Conservation (phyloP, 2,888 invertebrate genomes). For the Chromoteleia sp. region DNA sequence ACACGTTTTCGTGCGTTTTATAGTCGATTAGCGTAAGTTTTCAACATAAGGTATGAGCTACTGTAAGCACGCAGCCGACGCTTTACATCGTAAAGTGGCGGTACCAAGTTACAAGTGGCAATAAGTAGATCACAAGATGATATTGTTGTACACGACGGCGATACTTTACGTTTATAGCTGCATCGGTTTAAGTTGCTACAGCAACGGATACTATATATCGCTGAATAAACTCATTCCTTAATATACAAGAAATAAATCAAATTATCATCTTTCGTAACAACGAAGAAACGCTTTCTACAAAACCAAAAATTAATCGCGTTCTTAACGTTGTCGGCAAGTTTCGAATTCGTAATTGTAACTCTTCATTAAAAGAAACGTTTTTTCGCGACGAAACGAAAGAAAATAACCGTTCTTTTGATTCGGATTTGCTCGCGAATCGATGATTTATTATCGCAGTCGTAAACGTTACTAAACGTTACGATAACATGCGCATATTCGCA, state of each 20-base stretch:
- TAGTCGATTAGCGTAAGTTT: slow-evolving; percentile 47
- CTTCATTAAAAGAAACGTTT: no score
- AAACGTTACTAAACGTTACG: slow-evolving; percentile 16
- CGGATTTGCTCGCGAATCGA: neutral
- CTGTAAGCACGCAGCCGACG: slow-evolving; percentile 39
- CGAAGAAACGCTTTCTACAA: neutral
- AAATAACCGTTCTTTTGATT: neutral
- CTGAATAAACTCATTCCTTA: slow-evolving; percentile 22
- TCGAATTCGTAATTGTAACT: no score
- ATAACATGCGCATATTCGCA: slow-evolving; percentile 21
- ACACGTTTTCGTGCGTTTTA: slow-evolving; percentile 47
- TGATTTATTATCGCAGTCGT: slow-evolving; percentile 17
- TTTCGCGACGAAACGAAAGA: neutral
- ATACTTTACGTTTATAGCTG: slow-evolving; percentile 48
- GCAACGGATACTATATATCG: slow-evolving; percentile 18
- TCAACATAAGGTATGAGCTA: slow-evolving; percentile 41
- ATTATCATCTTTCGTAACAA: slow-evolving; percentile 12
- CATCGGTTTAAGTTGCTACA: slow-evolving; percentile 41
- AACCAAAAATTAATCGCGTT: neutral
- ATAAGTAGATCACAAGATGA: slow-evolving; percentile 55
- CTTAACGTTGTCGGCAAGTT: neutral
- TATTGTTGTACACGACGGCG: slow-evolving; percentile 51
- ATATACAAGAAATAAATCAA: slow-evolving; percentile 35
- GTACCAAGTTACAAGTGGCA: slow-evolving; percentile 51
- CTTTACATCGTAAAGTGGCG: slow-evolving; percentile 48